Evolutionary conservation across 1,140 invertebrate genomes (phyloP), one percentile per base, ranked within the genome.

Genomic region (Drosophila novamexicana): DNA sequence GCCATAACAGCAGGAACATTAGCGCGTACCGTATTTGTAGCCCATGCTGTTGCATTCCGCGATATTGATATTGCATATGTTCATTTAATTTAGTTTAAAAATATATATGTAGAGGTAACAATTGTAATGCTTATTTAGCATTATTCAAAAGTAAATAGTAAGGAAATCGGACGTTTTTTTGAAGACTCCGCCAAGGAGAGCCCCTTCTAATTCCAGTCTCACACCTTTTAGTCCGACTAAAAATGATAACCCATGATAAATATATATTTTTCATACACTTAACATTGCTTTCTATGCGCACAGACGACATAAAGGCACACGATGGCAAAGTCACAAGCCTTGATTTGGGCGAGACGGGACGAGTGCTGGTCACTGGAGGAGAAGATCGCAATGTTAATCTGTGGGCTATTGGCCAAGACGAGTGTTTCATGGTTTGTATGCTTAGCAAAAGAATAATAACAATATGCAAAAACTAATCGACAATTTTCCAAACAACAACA

Each of bases 321-420:
- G 94, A 95, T 64, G 95, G 95, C 44, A 96, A 96, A 90, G 97
- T 98, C 45, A 97, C 96, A 79, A 97, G 97, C 89, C 93, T 98
- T 53, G 95, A 97, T 58, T 92, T 98, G 77, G 97, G 97, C 14
- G 98, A 98, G 91, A 97, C 97, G 29, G 97, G 97, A 39, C 93
- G 97, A 78, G 98, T 99, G 53, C 95, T 99, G 92, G 98, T 98
- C 50, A 99, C 98, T 77, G 98, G 98, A 54, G 98, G 98, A 75
- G 97, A 98, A 93, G 98, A 99, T 93, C 97, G 98, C 92, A 99
- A 98, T 93, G 98, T 99, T 49, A 99, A 99, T 92, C 93, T 99
- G 73, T 99, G 98, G 98, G 98, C 98, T 3, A 96, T 99, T 72
- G 98, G 98, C 18, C 98, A 98, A 91, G 96, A 97, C 80, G 97